A percentile compares a stretch with the other conserved stretches of the same genome.
These are phyloP conservation scores for Maniola hyperantus DNA, from an alignment of 2,888 invertebrate species.

Conservation along the genomic window DNA sequence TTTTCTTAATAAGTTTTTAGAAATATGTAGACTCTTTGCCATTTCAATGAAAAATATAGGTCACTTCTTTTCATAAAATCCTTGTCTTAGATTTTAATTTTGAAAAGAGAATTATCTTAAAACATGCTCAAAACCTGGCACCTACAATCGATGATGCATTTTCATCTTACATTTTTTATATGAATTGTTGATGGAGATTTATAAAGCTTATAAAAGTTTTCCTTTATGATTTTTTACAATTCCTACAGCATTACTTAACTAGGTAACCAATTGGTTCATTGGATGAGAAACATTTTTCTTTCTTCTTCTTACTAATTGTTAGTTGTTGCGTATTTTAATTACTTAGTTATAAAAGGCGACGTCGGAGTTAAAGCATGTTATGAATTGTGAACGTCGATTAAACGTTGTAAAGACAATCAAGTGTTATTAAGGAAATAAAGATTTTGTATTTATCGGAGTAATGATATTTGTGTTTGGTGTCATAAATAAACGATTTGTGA, in stretches of 20 bases:
- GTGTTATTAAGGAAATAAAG: constrained; percentile 29
- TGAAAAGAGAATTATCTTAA: too few relatives aligned
- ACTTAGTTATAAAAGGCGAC: constrained; percentile 50
- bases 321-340: neutral
- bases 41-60: too few relatives aligned
- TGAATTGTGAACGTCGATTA: constrained; percentile 22
- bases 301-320: neutral
- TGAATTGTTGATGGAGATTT: too few relatives aligned
- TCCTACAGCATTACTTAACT: too few relatives aligned
- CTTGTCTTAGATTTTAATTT: too few relatives aligned
- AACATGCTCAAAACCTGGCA: too few relatives aligned
- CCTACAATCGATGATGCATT: too few relatives aligned
- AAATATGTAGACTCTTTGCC: too few relatives aligned
- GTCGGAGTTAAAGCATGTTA: constrained; percentile 72
- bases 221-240: too few relatives aligned
- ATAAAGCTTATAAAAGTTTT: too few relatives aligned
- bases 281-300: neutral
- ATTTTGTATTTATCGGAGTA: constrained; percentile 40
- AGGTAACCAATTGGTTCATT: neutral
- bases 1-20: neutral
- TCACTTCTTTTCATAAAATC: too few relatives aligned
- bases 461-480: constrained; percentile 45
- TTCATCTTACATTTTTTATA: too few relatives aligned
- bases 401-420: constrained; percentile 42
- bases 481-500: constrained; percentile 57